Evolutionary conservation across 2,888 invertebrate species (phyloP), one percentile per base, ranked within the genome.

Genomic region (Spatulosminthurus flaviceps): DNA sequence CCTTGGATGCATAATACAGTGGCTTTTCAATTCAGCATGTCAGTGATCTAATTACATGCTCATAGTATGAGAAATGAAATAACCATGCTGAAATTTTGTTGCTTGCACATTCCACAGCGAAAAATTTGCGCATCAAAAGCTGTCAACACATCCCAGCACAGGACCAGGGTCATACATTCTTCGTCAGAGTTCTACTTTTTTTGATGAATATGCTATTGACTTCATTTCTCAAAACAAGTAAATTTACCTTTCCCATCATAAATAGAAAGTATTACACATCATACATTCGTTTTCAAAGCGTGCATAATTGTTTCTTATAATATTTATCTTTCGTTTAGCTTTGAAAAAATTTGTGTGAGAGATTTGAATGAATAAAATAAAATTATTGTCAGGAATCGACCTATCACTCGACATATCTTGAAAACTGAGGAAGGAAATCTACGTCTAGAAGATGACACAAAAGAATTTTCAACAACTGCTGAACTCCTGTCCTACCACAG

Each of bases 41-140:
- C n/a, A n/a, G n/a, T n/a, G n/a, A n/a, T n/a, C n/a, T n/a, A n/a
- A n/a, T n/a, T n/a, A n/a, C n/a, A n/a, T n/a, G n/a, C n/a, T n/a
- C n/a, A n/a, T n/a, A n/a, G n/a, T n/a, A n/a, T n/a, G n/a, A n/a
- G n/a, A n/a, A n/a, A n/a, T n/a, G n/a, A n/a, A n/a, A n/a, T n/a
- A n/a, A n/a, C n/a, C n/a, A n/a, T n/a, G n/a, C n/a, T n/a, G n/a
- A n/a, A n/a, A n/a, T n/a, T n/a, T n/a, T n/a, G n/a, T n/a, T n/a
- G n/a, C n/a, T n/a, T n/a, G n/a, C n/a, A n/a, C 51, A 4, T 51
- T 16, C n/a, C 89, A 78, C 87, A 94, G 94, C 21, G 93, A 93
- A 70, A 93, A 93, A 86, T 96, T 95, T 89, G 93, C 95, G 0
- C 93, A 94, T 87, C 90, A 92, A 28, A 95, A 95, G 89, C 89